Conservation (phyloP, 2,113 vertebrate species). For the Opisthocomus hoazin region DNA sequence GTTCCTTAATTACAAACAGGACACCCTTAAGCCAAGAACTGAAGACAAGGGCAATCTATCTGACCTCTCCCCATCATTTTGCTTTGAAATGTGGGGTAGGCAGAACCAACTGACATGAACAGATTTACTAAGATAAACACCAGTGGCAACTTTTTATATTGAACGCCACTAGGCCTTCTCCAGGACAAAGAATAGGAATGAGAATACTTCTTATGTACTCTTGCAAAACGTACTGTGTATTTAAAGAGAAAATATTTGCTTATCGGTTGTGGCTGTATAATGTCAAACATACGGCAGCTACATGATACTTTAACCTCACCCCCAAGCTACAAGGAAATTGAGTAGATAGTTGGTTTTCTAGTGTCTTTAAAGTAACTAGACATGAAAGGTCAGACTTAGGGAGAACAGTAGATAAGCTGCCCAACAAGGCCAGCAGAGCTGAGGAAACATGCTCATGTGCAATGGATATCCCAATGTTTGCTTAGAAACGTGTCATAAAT, state of each 20-base stretch:
- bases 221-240: neutral
- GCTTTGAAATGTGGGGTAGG: constrained; percentile 51
- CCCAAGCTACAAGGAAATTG: constrained; percentile 38
- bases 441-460: constrained; percentile 9
- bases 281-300: constrained; percentile 10
- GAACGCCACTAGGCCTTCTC: constrained; percentile 1
- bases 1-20: constrained; percentile 59
- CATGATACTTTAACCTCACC: constrained; percentile 52
- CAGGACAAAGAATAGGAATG: neutral
- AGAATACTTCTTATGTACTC: neutral
- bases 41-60: constrained; percentile 17
- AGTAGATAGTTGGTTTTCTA: constrained; percentile 2
- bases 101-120: constrained; percentile 56
- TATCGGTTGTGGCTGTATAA: constrained; percentile 21
- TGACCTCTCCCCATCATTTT: constrained; percentile 8
- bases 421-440: constrained; percentile 13
- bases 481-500: neutral
- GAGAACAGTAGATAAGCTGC: constrained; percentile 23
- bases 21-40: constrained; percentile 7
- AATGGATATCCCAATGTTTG: neutral
- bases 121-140: constrained; percentile 60
- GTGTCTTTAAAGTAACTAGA: neutral
- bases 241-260: constrained; percentile 61
- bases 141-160: neutral
- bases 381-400: constrained; percentile 24